Base-by-base conservation (phyloP, 1,140 invertebrate species). In the Drosophila auraria region DNA sequence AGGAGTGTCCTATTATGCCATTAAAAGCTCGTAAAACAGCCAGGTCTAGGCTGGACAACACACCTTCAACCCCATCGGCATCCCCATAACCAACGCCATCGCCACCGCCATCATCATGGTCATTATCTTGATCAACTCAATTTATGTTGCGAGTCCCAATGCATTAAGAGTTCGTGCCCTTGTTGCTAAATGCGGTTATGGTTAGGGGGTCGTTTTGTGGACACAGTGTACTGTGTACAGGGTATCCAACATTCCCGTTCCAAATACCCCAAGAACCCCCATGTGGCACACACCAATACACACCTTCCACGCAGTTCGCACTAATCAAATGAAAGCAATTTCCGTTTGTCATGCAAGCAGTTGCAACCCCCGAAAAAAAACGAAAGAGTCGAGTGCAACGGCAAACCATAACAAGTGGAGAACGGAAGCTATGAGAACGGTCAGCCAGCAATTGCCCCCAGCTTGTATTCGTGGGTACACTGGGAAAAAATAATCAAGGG, bases 301-400 rank as follows among this genome's bases (percentile, higher is more conserved):
- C 50, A 81, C 69, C 72, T 71, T 47, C 51, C 69, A 74, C 51
- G 76, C 62, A 83, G 53, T 49, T 66, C 81, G 81, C 71, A 73
- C 82, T 83, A 83, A 83, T 84, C 82, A 84, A 84, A 80, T 80
- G 76, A 83, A 83, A 83, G 83, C 61, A 78, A 83, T 83, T 83
- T 83, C 82, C 81, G 81, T 80, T 84, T 80, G 81, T 80, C 82
- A 83, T 83, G 81, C 82, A 77, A 84, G 70, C 81, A 64, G 65
- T 80, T 83, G 81, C 66, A 73, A 73, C 56, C 69, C 68, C 68
- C 61, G 56, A 57, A 50, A 42, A 63, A 45, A n/a, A n/a, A 4
- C 27, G 51, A 82, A 70, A 58, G 60, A 60, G 81, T 83, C 58
- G 76, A 84, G 82, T 83, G 82, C 81, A 80, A n/a, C 60, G 14